Percentiles rank a stretch among this genome's conserved stretches.
These are phyloP conservation scores for Heliopora coerulea DNA, from an alignment of 92 coral and sea anemone genomes.

Conservation along the genomic window DNA sequence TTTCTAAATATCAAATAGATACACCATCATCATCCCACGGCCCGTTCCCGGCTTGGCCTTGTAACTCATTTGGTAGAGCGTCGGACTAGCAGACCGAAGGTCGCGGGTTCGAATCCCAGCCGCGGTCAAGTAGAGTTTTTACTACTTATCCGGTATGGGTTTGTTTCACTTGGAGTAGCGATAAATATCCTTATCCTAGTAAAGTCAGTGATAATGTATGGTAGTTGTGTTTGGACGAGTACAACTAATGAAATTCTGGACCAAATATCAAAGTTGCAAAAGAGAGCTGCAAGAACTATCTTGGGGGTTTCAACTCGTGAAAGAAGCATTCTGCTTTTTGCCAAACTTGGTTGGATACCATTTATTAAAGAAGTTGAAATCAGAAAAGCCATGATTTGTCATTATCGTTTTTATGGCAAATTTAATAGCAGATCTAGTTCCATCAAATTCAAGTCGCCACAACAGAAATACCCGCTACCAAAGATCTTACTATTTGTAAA, in stretches of 20 bases:
- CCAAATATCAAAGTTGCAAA: conserved; percentile 1
- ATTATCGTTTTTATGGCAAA: conserved; percentile 4
- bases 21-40: too few relatives aligned
- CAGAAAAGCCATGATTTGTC: conserved; percentile 1
- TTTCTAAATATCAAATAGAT: too few relatives aligned
- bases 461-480: not conserved
- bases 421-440: not conserved
- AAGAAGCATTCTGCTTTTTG: not conserved
- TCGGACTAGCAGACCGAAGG: too few relatives aligned
- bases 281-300: not conserved
- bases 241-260: not conserved
- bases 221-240: conserved; percentile 10
- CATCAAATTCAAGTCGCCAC: conserved; percentile 2
- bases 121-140: too few relatives aligned
- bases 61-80: too few relatives aligned
- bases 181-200: too few relatives aligned
- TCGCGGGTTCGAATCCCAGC: too few relatives aligned
- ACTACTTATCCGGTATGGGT: too few relatives aligned
- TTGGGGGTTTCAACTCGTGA: not conserved
- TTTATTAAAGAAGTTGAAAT: conserved; percentile 8
- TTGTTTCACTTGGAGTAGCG: too few relatives aligned
- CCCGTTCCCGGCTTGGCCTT: too few relatives aligned
- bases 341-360: conserved; percentile 2
- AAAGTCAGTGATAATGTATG: conserved; percentile 5
- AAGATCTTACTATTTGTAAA: not conserved